phyloP scores from a whole-genome alignment of 2,797 vertebrate genomes.

The Gymnothorax reevesii region DNA sequence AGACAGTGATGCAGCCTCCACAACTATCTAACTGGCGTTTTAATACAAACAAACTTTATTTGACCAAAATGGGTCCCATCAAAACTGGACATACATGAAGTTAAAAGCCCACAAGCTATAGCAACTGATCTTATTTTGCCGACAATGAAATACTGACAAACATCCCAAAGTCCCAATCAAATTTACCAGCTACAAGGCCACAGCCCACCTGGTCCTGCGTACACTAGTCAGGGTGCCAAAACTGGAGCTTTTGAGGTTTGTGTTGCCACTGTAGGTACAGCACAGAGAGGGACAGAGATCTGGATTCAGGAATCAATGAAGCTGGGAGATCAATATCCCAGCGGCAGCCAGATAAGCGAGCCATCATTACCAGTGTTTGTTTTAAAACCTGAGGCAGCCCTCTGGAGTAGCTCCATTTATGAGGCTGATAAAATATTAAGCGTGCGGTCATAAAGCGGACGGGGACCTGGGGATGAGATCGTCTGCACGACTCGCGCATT shows the following conservation, averaged over 20 bases:
- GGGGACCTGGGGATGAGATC: background rate
- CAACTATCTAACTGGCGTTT: too few species aligned
- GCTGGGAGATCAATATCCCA: constrained; percentile 1
- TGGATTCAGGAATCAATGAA: background rate
- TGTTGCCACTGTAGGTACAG: too few species aligned
- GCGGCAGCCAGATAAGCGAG: background rate
- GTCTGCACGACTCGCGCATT: background rate
- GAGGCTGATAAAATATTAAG: constrained; percentile 32
- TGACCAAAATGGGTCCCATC: too few species aligned
- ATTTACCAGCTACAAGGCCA: too few species aligned
- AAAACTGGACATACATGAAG: too few species aligned
- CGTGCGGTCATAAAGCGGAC: constrained; percentile 16
- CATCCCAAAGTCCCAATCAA: too few species aligned
- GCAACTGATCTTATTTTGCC: too few species aligned
- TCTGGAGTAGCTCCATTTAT: constrained; percentile 11
- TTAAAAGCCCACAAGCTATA: too few species aligned
- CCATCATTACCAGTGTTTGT: constrained; percentile 28
- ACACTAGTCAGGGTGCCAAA: background rate
- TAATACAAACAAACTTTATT: too few species aligned
- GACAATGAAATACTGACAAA: too few species aligned
- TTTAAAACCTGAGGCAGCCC: constrained; percentile 24
- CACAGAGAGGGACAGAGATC: too few species aligned
- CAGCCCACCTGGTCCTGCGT: background rate
- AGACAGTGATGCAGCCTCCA: too few species aligned
- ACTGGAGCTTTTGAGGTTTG: background rate